A percentile compares a stretch with the other conserved stretches of the same genome.
These are phyloP conservation scores for Pluvialis apricaria DNA, from an alignment of 2,113 vertebrate genomes.

Conservation along the genomic window DNA sequence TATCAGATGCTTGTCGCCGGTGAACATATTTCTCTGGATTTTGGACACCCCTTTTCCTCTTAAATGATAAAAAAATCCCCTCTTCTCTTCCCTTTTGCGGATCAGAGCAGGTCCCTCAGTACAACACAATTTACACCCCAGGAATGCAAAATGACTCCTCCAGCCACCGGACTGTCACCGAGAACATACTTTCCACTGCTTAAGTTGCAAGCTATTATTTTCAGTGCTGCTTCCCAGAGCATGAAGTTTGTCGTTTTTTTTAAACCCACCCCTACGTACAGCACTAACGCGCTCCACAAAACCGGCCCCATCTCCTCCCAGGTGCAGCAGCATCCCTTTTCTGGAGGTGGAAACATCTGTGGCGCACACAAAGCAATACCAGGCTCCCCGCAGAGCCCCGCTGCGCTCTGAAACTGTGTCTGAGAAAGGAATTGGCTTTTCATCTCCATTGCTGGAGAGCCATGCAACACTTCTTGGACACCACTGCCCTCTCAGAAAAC, in stretches of 20 bases:
- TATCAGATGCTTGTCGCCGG: background rate
- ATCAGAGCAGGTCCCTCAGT: background rate
- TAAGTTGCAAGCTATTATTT: background rate
- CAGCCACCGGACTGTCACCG: background rate
- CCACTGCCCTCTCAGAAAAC: background rate
- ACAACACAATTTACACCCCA: background rate
- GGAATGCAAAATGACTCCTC: background rate
- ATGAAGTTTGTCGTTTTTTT: background rate
- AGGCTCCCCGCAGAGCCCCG: background rate
- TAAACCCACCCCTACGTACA: background rate
- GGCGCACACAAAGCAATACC: background rate
- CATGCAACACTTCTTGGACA: background rate
- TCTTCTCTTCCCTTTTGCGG: background rate
- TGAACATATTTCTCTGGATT: background rate
- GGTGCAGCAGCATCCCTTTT: background rate
- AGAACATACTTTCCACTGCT: background rate
- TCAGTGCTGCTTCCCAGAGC: background rate
- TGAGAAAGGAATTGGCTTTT: background rate
- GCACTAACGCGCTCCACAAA: background rate
- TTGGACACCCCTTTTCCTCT: background rate
- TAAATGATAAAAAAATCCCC: background rate
- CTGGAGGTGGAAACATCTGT: background rate
- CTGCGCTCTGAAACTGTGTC: background rate
- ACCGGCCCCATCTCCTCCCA: background rate
- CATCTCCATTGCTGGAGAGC: background rate